A percentile compares a stretch with the other conserved stretches of the same genome.
Evolutionary conservation across 2,888 invertebrate species (phyloP).

Genomic region (Hermodice carunculata): DNA sequence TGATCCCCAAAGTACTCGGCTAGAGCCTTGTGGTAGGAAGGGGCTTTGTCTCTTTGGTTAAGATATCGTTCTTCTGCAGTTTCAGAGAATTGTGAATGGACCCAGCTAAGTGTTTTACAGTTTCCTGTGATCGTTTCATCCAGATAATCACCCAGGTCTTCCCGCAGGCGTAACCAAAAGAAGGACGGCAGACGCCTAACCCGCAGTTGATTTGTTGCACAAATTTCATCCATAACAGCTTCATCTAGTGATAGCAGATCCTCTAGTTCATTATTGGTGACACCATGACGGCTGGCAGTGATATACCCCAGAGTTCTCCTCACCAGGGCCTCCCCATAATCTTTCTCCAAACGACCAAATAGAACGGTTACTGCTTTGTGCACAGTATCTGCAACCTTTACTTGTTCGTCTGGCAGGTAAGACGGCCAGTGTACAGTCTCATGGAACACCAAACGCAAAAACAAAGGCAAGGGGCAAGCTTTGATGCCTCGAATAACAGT

Average conservation of each 20-base stretch:
- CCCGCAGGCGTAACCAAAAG: slow-evolving; percentile 54
- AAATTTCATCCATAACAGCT: slow-evolving; percentile 48
- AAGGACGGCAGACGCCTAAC: slow-evolving; percentile 59
- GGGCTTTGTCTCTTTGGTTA: slow-evolving; percentile 60
- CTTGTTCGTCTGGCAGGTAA: slow-evolving; percentile 40
- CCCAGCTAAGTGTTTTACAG: slow-evolving; percentile 74
- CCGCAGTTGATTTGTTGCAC: slow-evolving; percentile 38
- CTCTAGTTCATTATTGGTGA: slow-evolving; percentile 85
- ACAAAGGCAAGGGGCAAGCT: slow-evolving; percentile 44
- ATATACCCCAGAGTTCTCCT: slow-evolving; percentile 78
- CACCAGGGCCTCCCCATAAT: slow-evolving; percentile 60
- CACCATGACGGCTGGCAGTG: slow-evolving; percentile 80
- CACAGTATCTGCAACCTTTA: slow-evolving; percentile 52
- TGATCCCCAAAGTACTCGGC: slow-evolving; percentile 65
- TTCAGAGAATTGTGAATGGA: slow-evolving; percentile 75
- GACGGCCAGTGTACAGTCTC: slow-evolving; percentile 59
- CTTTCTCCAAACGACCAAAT: slow-evolving; percentile 59
- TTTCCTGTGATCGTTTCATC: slow-evolving; percentile 50
- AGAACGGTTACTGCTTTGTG: slow-evolving; percentile 52
- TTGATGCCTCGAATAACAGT: slow-evolving; percentile 77
- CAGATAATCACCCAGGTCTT: slow-evolving; percentile 51
- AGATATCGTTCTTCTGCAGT: slow-evolving; percentile 77
- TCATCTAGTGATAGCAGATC: slow-evolving; percentile 71
- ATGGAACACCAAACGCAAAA: slow-evolving; percentile 52
- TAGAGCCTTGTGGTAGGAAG: slow-evolving; percentile 66